Evolutionary conservation across 2,888 invertebrate genomes (phyloP).

Genomic region (Doris montereyensis): DNA sequence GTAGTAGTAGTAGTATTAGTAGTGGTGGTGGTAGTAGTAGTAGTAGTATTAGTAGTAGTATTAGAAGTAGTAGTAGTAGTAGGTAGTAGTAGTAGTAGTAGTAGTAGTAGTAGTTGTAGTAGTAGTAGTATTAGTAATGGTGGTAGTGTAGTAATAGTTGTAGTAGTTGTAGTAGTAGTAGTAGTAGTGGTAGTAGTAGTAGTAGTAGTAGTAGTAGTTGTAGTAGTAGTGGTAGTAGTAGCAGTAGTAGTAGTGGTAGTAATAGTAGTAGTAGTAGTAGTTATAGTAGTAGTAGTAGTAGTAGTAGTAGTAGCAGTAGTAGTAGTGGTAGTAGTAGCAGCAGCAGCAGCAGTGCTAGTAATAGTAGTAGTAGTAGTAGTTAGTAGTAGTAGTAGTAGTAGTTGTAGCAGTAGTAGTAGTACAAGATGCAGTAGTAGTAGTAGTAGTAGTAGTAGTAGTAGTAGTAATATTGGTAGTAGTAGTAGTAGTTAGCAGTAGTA

Average conservation of each 20-base stretch:
- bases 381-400: constrained; percentile 27
- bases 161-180: constrained; percentile 34
- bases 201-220: constrained; percentile 37
- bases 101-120: constrained; percentile 9
- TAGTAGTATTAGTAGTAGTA: constrained; percentile 7
- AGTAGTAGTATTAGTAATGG: constrained; percentile 16
- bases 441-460: constrained; percentile 34
- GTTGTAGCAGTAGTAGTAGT: constrained; percentile 34
- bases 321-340: constrained; percentile 13
- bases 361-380: constrained; percentile 23
- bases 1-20: constrained; percentile 35
- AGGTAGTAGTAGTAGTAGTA: constrained; percentile 16
- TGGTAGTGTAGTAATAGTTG: constrained; percentile 34
- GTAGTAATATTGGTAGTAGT: too few species aligned
- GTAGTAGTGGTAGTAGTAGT: constrained; percentile 35
- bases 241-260: constrained; percentile 35
- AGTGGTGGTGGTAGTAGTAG: constrained; percentile 26
- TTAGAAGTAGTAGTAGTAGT: neutral
- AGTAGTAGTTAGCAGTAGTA: constrained; percentile 17
- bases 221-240: constrained; percentile 38
- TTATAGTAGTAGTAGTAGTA: constrained; percentile 26
- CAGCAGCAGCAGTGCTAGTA: constrained; percentile 11
- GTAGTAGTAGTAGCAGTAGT: neutral
- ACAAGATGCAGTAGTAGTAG: constrained; percentile 34
- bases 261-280: constrained; percentile 37